Percentiles rank a stretch among this genome's conserved stretches.
Conservation (phyloP, 1,140 invertebrate genomes). For the Papilio helenus region DNA sequence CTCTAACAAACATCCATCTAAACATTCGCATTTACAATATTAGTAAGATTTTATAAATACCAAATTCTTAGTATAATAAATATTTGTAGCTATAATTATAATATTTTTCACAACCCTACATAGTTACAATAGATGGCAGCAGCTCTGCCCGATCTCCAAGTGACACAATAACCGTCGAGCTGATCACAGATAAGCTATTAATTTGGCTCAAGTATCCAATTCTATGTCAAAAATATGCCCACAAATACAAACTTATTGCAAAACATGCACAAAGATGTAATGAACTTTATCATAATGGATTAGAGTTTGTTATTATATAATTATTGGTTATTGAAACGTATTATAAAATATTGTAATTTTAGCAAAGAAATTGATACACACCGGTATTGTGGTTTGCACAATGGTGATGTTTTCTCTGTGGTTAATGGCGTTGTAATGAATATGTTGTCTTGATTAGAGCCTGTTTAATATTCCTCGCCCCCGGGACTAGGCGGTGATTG, state of each 20-base stretch:
- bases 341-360: slow-evolving; percentile 4
- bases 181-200: slow-evolving; percentile 77
- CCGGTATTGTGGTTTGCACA: slow-evolving; percentile 62
- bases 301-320: slow-evolving; percentile 43
- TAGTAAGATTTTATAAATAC: too few relatives aligned
- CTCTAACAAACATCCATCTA: too few relatives aligned
- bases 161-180: slow-evolving; percentile 73
- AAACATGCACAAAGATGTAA: slow-evolving; percentile 9
- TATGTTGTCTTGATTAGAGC: slow-evolving; percentile 56
- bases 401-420: slow-evolving; percentile 64
- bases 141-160: slow-evolving; percentile 58
- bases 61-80: too few relatives aligned
- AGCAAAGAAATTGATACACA: slow-evolving; percentile 67
- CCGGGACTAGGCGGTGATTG: slow-evolving; percentile 57
- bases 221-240: slow-evolving; percentile 62
- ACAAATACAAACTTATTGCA: slow-evolving; percentile 44
- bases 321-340: not conserved
- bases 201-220: slow-evolving; percentile 77
- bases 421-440: slow-evolving; percentile 52
- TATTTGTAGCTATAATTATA: not conserved
- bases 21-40: too few relatives aligned
- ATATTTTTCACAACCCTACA: slow-evolving; percentile 48
- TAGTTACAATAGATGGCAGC: slow-evolving; percentile 49
- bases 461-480: slow-evolving; percentile 49
- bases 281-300: slow-evolving; percentile 27